A percentile compares a stretch with the other conserved stretches of the same genome.
These are phyloP conservation scores for Octomys mimax DNA, from an alignment of 2,797 vertebrate genomes.

Conservation along the genomic window DNA sequence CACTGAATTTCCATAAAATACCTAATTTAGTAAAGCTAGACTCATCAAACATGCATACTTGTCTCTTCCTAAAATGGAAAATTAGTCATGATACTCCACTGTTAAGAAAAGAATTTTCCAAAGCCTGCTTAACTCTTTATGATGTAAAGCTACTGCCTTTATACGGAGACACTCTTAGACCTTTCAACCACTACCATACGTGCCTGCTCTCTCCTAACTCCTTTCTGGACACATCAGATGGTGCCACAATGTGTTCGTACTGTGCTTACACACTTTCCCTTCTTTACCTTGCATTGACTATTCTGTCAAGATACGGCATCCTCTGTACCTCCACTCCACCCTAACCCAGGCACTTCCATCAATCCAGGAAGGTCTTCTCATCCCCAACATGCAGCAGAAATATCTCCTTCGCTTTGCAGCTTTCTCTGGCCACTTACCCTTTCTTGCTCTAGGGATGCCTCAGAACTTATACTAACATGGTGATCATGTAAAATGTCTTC, in stretches of 20 bases:
- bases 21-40: background rate
- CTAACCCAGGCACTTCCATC: background rate
- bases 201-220: fast-evolving
- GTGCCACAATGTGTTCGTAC: background rate
- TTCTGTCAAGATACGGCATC: background rate
- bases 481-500: background rate
- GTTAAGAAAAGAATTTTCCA: background rate
- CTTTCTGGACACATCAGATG: background rate
- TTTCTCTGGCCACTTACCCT: background rate
- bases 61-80: background rate
- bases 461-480: background rate
- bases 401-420: background rate
- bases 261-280: background rate
- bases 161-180: background rate
- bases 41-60: background rate
- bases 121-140: background rate
- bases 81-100: background rate
- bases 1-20: slow-evolving; percentile 54
- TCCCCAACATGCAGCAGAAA: background rate
- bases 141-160: fast-evolving
- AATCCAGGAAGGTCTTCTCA: background rate
- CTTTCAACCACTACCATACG: fast-evolving
- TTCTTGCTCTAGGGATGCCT: background rate
- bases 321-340: background rate
- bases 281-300: background rate